Evolutionary conservation across 2,797 vertebrate genomes (phyloP), one percentile per base, ranked within the genome.

Genomic region (Trachops cirrhosus): DNA sequence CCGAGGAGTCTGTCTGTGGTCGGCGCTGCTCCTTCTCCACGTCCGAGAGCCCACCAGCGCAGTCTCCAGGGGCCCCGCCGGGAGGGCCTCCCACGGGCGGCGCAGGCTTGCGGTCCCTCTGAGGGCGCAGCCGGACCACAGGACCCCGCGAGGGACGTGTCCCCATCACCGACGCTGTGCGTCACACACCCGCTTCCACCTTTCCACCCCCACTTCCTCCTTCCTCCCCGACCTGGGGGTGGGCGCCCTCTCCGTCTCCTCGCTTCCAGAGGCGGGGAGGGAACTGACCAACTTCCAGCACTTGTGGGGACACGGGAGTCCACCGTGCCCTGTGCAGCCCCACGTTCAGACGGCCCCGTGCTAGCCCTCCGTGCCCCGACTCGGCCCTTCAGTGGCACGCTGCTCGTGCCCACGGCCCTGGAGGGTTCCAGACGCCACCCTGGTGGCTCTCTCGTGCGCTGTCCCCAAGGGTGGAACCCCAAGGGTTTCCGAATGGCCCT

Each of bases 1-100:
- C 54, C 48, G 57, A 82, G 50, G 62, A 70, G 3, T 2, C 1
- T 39, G 19, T 22, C 0, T 70, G 6, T 21, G n/a, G 12, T 0
- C 6, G 8, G n/a, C 3, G 6, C 9, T 6, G n/a, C 59, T 10
- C 48, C 44, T 71, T 32, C 44, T 34, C 54, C 9, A 39, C 2
- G n/a, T 34, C 6, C 15, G 9, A 6, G 32, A 18, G 8, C 26
- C 52, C 21, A 22, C n/a, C 59, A 14, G 7, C 18, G 8, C 62
- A n/a, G 68, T 41, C 46, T 6, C 5, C 0, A 1, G 22, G 0
- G 6, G 12, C 52, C 41, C 68, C 52, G 14, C 6, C 18, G 34
- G 21, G 48, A 41, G 26, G 26, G 24, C 12, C 57, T 29, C 57
- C 57, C 57, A 26, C 1, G 52, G 19, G 32, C 34, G 22, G 57